A percentile compares a stretch with the other conserved stretches of the same genome.
phyloP scores from a whole-genome alignment of 2,797 vertebrate species.

The Cirrhinus molitorella region DNA sequence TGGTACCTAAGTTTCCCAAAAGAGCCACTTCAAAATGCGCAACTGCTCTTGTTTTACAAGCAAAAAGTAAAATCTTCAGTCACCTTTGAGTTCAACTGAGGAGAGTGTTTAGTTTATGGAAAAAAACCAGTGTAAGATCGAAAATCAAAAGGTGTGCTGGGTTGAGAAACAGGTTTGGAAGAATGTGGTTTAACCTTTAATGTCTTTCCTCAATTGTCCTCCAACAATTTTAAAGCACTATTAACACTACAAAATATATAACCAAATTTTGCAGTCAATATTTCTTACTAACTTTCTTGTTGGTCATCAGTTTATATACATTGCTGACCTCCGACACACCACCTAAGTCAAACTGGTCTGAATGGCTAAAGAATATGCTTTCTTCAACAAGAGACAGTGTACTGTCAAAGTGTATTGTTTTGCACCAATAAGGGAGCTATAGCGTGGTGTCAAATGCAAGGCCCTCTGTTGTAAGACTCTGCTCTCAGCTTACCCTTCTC shows the following conservation, averaged over 20 bases:
- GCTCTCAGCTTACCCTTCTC: constrained; percentile 36
- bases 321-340: background rate
- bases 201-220: constrained; percentile 20
- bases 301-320: background rate
- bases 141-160: constrained; percentile 33
- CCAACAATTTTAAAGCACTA: constrained; percentile 9
- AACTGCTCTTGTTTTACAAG: constrained; percentile 36
- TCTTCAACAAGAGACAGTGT: constrained; percentile 18
- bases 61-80: background rate
- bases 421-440: constrained; percentile 41
- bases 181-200: constrained; percentile 38
- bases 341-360: background rate
- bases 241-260: background rate
- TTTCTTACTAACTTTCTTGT: background rate
- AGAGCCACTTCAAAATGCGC: constrained; percentile 22
- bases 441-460: constrained; percentile 52
- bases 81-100: background rate
- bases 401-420: constrained; percentile 35
- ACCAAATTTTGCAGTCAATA: background rate
- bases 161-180: constrained; percentile 48
- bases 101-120: background rate
- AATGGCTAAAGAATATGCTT: constrained; percentile 28
- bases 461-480: constrained; percentile 48
- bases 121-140: constrained; percentile 5
- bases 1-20: constrained; percentile 29